These are phyloP conservation scores for Drosophila neoperkinsi DNA, from an alignment of 2,888 invertebrate species.

Conservation along the genomic window DNA sequence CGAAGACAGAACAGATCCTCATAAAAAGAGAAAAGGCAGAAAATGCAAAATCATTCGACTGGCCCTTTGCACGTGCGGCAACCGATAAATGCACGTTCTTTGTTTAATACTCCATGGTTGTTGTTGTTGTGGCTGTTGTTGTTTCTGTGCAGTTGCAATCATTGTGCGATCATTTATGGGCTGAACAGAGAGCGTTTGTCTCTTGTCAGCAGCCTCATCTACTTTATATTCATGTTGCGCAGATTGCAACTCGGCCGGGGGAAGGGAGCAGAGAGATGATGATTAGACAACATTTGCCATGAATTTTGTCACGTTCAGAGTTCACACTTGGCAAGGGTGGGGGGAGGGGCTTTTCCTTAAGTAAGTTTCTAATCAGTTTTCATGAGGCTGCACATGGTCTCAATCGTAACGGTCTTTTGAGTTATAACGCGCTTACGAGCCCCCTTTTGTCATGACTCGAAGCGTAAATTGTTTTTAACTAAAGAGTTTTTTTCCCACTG, in stretches of 20 bases:
- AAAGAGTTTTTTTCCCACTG: conserved; percentile 24
- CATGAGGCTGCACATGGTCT: conserved; percentile 47
- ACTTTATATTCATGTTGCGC: conserved; percentile 64
- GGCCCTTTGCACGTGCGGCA: conserved; percentile 67
- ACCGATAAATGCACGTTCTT: conserved; percentile 36
- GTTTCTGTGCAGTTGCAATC: conserved; percentile 53
- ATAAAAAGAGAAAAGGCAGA: conserved; percentile 8
- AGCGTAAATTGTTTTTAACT: conserved; percentile 25
- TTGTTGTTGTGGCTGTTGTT: conserved; percentile 14
- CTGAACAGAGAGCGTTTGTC: conserved; percentile 29
- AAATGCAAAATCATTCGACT: conserved; percentile 59
- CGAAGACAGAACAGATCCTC: conserved; percentile 45
- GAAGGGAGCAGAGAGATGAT: conserved; percentile 31
- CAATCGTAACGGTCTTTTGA: conserved; percentile 51
- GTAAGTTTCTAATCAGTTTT: conserved; percentile 58
- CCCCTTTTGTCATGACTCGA: conserved; percentile 28
- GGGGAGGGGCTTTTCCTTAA: background rate
- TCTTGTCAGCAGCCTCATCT: conserved; percentile 54
- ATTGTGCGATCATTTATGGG: conserved; percentile 55
- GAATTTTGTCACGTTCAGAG: conserved; percentile 69
- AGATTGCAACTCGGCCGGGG: conserved; percentile 22
- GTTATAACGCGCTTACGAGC: conserved; percentile 52
- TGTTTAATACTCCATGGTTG: conserved; percentile 12
- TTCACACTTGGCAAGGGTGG: conserved; percentile 37
- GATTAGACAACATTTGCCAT: conserved; percentile 66